Evolutionary conservation across 2,113 vertebrate genomes (phyloP).

Genomic region (Pelecanus crispus): DNA sequence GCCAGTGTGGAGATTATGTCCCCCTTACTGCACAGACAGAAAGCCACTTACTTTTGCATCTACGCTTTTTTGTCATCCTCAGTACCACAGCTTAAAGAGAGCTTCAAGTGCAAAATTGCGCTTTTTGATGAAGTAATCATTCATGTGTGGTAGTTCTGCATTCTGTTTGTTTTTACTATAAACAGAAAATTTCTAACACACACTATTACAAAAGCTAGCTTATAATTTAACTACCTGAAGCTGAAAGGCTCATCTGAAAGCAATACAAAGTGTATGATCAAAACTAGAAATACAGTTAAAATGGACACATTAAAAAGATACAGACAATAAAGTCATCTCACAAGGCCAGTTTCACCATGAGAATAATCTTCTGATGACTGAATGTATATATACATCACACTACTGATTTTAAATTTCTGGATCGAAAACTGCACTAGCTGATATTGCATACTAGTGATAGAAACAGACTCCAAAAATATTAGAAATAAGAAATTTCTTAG

Average conservation of each 20-base stretch:
- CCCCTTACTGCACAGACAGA: background rate
- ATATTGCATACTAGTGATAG: background rate
- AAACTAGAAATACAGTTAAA: background rate
- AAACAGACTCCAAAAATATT: background rate
- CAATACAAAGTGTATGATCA: background rate
- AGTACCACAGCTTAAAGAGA: background rate
- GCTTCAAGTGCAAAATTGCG: background rate
- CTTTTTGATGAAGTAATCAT: background rate
- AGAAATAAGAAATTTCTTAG: background rate
- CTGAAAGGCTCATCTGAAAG: background rate
- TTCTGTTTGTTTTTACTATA: background rate
- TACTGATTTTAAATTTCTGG: background rate
- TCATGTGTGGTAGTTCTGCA: background rate
- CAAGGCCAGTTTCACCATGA: background rate
- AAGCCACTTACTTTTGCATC: background rate
- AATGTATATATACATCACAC: background rate
- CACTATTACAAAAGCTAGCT: background rate
- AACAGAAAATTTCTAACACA: background rate
- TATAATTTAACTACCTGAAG: background rate
- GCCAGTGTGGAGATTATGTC: background rate
- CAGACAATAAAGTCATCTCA: background rate
- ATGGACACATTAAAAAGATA: background rate
- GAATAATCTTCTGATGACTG: background rate
- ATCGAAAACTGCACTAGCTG: background rate
- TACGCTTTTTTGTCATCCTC: background rate